Evolutionary conservation across 2,797 vertebrate species (phyloP).

Genomic region (Choloepus didactylus): DNA sequence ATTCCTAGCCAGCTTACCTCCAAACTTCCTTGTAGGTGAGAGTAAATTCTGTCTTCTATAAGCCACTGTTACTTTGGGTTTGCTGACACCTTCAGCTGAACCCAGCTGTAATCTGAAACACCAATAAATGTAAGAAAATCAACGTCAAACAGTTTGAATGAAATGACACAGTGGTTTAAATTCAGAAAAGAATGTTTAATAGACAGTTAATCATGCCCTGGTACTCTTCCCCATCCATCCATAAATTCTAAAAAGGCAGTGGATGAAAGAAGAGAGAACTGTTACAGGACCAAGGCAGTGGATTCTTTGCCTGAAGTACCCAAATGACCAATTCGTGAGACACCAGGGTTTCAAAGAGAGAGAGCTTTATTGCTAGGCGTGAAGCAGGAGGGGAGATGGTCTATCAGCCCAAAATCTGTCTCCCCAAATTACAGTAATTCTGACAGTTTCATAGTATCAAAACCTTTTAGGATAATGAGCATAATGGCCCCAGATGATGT

Average conservation of each 20-base stretch:
- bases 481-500: too few relatives aligned
- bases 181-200: slow-evolving; percentile 1
- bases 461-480: too few relatives aligned
- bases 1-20: not conserved
- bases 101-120: not conserved
- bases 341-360: too few relatives aligned
- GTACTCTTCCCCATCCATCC: not conserved
- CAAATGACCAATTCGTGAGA: too few relatives aligned
- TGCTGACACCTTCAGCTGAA: not conserved
- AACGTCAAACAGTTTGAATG: not conserved
- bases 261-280: not conserved
- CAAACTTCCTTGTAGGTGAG: not conserved
- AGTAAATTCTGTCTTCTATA: not conserved
- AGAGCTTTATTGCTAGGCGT: too few relatives aligned
- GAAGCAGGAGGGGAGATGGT: too few relatives aligned
- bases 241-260: slow-evolving; percentile 6
- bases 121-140: not conserved
- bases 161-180: slow-evolving; percentile 41
- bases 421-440: too few relatives aligned
- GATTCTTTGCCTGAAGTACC: too few relatives aligned
- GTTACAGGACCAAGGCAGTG: too few relatives aligned
- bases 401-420: too few relatives aligned
- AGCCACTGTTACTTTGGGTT: not conserved
- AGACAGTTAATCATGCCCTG: not conserved
- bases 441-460: too few relatives aligned